Percentiles rank a stretch among this genome's conserved stretches.
Conservation (phyloP, 2,113 vertebrate genomes). For the Azemiops feae region DNA sequence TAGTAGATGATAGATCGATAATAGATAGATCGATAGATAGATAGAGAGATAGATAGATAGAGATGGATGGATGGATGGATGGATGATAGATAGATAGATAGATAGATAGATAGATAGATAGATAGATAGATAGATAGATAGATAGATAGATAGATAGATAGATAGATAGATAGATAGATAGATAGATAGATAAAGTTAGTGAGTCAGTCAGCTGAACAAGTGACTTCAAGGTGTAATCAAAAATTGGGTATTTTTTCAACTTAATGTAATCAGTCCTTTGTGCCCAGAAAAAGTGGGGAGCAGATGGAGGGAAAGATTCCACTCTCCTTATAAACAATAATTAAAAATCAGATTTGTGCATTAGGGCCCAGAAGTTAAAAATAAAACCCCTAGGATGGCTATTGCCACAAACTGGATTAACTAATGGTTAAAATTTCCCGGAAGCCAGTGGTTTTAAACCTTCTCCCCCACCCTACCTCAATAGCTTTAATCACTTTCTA, state of each 20-base stretch:
- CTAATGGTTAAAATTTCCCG: background rate
- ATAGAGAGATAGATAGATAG: too few relatives aligned
- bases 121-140: too few relatives aligned
- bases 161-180: too few relatives aligned
- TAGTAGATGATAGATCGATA: too few relatives aligned
- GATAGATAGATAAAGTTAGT: too few relatives aligned
- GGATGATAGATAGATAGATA: too few relatives aligned
- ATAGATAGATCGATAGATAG: too few relatives aligned
- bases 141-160: too few relatives aligned
- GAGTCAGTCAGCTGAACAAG: background rate
- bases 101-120: too few relatives aligned
- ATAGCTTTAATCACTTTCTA: background rate
- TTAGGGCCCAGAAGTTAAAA: too few relatives aligned
- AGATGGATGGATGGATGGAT: accelerated
- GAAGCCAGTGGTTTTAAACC: background rate
- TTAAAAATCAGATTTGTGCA: background rate
- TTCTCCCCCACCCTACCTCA: background rate
- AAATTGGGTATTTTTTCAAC: background rate
- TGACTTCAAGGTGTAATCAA: background rate
- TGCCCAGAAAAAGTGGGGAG: background rate
- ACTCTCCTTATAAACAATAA: background rate
- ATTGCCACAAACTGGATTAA: background rate
- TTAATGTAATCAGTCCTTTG: background rate
- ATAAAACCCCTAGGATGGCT: background rate
- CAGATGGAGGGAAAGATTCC: background rate